Evolutionary conservation across 2,797 vertebrate species (phyloP).

Genomic region (Ctenosaura bakeri): DNA sequence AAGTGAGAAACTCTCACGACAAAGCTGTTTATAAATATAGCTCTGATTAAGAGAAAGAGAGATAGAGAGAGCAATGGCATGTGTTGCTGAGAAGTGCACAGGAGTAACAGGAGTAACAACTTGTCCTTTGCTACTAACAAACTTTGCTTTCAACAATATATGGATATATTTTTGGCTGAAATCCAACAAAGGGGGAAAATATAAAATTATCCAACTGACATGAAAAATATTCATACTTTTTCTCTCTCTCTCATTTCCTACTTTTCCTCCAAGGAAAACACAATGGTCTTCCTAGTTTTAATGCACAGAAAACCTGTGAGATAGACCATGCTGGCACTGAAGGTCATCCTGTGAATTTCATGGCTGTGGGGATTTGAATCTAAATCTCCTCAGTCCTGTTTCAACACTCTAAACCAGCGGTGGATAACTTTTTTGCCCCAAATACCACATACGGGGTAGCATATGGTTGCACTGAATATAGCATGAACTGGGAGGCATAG

Average conservation of each 20-base stretch:
- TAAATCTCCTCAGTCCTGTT: neutral
- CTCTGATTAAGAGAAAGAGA: constrained; percentile 64
- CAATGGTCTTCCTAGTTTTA: no score
- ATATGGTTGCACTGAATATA: neutral
- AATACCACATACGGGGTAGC: neutral
- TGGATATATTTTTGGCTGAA: neutral
- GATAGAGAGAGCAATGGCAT: constrained; percentile 19
- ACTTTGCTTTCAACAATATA: neutral
- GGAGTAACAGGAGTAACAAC: constrained; percentile 14
- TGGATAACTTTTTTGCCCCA: neutral
- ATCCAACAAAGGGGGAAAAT: constrained; percentile 16
- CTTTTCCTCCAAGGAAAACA: neutral
- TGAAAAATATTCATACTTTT: neutral
- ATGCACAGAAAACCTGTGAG: neutral
- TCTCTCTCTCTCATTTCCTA: no score
- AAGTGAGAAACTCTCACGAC: constrained; percentile 68
- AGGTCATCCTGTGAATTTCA: no score
- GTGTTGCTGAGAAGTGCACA: constrained; percentile 56
- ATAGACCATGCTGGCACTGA: no score
- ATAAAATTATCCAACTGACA: neutral
- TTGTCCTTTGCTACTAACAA: constrained; percentile 25
- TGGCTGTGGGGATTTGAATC: neutral
- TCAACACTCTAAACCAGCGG: neutral
- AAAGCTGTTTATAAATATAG: constrained; percentile 76
- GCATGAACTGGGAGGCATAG: neutral